Evolutionary conservation across 2,113 vertebrate species (phyloP).

Genomic region (Trematomus loennbergii): DNA sequence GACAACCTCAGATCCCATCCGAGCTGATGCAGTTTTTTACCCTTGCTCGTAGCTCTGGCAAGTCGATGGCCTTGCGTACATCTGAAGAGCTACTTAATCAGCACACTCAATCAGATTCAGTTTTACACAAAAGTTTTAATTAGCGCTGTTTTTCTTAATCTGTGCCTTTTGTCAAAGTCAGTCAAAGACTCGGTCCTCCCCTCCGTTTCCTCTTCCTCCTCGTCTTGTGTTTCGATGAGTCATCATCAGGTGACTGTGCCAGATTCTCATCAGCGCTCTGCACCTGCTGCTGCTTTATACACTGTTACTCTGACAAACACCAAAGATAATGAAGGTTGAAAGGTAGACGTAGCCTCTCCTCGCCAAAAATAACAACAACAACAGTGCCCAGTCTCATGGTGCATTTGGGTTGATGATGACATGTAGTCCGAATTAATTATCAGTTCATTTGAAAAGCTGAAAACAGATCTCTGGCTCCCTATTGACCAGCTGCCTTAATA

Average conservation of each 20-base stretch:
- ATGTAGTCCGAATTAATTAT: conserved; percentile 40
- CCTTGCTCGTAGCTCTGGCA: conserved; percentile 43
- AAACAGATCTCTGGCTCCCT: conserved; percentile 21
- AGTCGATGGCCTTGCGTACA: conserved; percentile 29
- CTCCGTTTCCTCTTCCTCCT: conserved; percentile 59
- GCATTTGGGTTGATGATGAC: conserved; percentile 23
- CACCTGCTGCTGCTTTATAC: conserved; percentile 70
- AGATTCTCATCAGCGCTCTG: conserved; percentile 70
- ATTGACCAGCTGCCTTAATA: conserved; percentile 9
- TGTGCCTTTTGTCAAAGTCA: conserved; percentile 70
- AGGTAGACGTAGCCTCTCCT: conserved; percentile 41
- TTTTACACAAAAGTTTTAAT: conserved; percentile 75
- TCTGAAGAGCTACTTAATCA: conserved; percentile 71
- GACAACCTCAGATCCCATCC: conserved; percentile 60
- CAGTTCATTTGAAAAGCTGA: conserved; percentile 37
- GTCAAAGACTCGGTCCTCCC: conserved; percentile 49
- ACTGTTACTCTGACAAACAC: conserved; percentile 63
- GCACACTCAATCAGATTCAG: conserved; percentile 63
- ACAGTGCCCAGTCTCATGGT: conserved; percentile 15
- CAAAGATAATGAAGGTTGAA: conserved; percentile 67
- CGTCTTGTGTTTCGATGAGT: conserved; percentile 58
- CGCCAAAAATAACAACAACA: conserved; percentile 48
- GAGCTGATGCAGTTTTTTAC: conserved; percentile 41
- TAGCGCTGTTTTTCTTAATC: conserved; percentile 66
- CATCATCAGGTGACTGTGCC: conserved; percentile 71